These are phyloP conservation scores for Apodemia zela DNA, from an alignment of 2,888 invertebrate species.

Conservation along the genomic window DNA sequence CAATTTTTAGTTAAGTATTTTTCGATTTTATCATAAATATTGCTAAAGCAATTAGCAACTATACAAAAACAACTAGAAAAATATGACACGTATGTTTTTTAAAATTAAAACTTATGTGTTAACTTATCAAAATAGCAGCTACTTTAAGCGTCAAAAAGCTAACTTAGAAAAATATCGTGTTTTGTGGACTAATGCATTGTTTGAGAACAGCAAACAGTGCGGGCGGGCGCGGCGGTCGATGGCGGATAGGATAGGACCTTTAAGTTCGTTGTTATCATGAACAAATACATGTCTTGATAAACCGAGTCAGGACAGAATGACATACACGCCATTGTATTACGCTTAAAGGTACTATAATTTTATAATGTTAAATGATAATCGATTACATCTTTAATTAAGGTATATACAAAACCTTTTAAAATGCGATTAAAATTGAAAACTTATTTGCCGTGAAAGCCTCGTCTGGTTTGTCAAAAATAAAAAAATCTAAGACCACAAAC, in stretches of 20 bases:
- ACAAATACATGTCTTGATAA: slow-evolving; percentile 56
- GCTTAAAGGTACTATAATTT: slow-evolving; percentile 17
- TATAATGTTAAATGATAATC: slow-evolving; percentile 12
- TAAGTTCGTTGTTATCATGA: slow-evolving; percentile 55
- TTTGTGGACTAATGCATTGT: slow-evolving; percentile 40
- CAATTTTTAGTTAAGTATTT: too few relatives aligned
- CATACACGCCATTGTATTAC: slow-evolving; percentile 27
- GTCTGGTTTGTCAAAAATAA: too few relatives aligned
- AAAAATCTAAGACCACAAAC: too few relatives aligned
- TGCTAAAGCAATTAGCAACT: too few relatives aligned
- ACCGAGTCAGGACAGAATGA: slow-evolving; percentile 32
- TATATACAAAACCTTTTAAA: too few relatives aligned
- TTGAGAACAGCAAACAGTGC: slow-evolving; percentile 57
- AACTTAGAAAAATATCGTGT: not conserved
- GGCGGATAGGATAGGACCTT: slow-evolving; percentile 55
- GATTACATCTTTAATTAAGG: not conserved
- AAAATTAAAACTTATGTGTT: too few relatives aligned
- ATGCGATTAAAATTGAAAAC: too few relatives aligned
- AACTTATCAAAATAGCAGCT: not conserved
- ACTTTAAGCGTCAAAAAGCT: not conserved
- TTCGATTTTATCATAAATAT: too few relatives aligned
- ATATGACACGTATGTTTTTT: too few relatives aligned
- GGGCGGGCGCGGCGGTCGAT: slow-evolving; percentile 62
- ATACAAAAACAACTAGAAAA: too few relatives aligned
- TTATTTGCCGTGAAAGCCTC: too few relatives aligned